Evolutionary conservation across 2,113 vertebrate species (phyloP), one percentile per base, ranked within the genome.

Genomic region (Uria lomvia): DNA sequence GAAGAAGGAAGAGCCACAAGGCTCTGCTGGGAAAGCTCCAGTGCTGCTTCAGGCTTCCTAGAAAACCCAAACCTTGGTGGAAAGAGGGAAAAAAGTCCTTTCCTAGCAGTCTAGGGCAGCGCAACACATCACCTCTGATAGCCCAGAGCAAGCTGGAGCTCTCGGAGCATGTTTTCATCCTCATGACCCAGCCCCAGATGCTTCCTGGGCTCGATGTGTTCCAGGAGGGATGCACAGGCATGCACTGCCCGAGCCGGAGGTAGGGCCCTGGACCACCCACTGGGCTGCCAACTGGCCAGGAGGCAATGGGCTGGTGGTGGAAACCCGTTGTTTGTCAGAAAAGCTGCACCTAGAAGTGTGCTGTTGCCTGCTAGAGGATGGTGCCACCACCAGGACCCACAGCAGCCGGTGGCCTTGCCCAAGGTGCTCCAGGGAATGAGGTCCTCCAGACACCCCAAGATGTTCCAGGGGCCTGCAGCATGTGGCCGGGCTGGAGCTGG

Each of bases 211-310:
- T 83, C 0, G 0, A 7, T 3, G 2, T 40, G 19, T 40, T 72
- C 63, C 45, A 59, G 67, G n/a, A 66, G 7, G 27, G 45, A 76
- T n/a, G 14, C 23, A n/a, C 0, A 2, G 47, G 42, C 3, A 2
- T 13, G 62, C 47, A 18, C 15, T 9, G 4, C 32, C 74, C 0
- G 0, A 47, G 71, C 29, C 3, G 5, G 8, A 29, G 56, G 27
- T 11, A n/a, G 20, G 14, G 3, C 27, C 50, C 12, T 1, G 84
- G 75, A 73, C 15, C 4, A 22, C 34, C 26, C 4, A 0, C 29
- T 15, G 15, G 75, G 42, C 66, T 92, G 62, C 22, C 68, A 36
- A 59, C 8, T 9, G 16, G 50, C 22, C 43, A 60, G 71, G 30
- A 50, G 56, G 11, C 73, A 40, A 19, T 0, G 2, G 32, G 8